A percentile compares a stretch with the other conserved stretches of the same genome.
These are phyloP conservation scores for Rana temporaria DNA, from an alignment of 2,113 vertebrate genomes.

Conservation along the genomic window DNA sequence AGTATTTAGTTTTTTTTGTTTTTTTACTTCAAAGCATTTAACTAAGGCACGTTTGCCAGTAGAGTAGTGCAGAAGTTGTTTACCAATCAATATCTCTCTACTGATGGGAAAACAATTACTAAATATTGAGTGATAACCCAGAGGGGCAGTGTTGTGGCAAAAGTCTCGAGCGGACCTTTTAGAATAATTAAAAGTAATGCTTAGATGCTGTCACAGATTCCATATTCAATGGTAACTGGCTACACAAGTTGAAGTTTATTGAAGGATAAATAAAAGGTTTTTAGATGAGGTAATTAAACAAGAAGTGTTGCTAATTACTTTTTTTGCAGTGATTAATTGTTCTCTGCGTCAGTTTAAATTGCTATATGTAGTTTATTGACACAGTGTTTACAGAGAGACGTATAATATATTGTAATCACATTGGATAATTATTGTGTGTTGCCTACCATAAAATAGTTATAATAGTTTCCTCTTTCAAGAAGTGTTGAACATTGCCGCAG, in stretches of 20 bases:
- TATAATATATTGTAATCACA: too few species aligned
- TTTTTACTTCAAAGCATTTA: not conserved
- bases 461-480: too few species aligned
- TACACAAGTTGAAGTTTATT: slow-evolving; percentile 11
- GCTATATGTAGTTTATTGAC: slow-evolving; percentile 6
- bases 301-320: slow-evolving; percentile 36
- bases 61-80: slow-evolving; percentile 17
- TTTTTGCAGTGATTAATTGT: slow-evolving; percentile 26
- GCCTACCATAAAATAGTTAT: too few species aligned
- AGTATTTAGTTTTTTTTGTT: not conserved
- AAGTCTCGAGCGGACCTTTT: slow-evolving; percentile 30
- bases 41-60: not conserved
- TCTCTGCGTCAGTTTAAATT: not conserved
- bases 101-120: slow-evolving; percentile 46
- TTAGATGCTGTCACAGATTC: slow-evolving; percentile 7
- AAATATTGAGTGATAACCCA: slow-evolving; percentile 40
- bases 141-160: slow-evolving; percentile 30
- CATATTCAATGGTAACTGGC: slow-evolving; percentile 8
- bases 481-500: too few species aligned
- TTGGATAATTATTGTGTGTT: too few species aligned
- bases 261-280: slow-evolving; percentile 20
- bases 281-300: slow-evolving; percentile 19
- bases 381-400: not conserved
- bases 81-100: slow-evolving; percentile 22
- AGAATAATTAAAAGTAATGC: slow-evolving; percentile 30